These are phyloP conservation scores for Drosophila obscura DNA, from an alignment of 1,140 invertebrate species.

Conservation along the genomic window DNA sequence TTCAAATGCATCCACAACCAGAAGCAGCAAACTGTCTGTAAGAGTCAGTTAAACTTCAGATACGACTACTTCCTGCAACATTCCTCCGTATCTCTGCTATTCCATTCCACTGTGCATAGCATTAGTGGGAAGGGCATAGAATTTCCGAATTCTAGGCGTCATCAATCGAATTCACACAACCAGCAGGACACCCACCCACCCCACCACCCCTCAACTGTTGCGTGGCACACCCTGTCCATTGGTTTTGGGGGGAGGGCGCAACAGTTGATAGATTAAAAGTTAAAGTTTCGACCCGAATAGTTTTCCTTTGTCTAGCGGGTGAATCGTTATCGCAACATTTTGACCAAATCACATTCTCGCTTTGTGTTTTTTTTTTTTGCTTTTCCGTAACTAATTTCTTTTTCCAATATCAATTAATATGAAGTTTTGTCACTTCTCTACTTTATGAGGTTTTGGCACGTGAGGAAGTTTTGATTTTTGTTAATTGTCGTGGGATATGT, in stretches of 20 bases:
- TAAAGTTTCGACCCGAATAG: slow-evolving; percentile 10
- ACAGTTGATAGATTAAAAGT: slow-evolving; percentile 43
- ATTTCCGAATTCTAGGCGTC: slow-evolving; percentile 32
- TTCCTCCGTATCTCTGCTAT: background rate
- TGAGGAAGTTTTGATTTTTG: slow-evolving; percentile 12
- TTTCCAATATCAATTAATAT: slow-evolving; percentile 30
- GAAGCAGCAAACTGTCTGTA: background rate
- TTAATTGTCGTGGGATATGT: slow-evolving; percentile 6
- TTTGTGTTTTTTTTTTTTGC: background rate
- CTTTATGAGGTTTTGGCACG: slow-evolving; percentile 16
- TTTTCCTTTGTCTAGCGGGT: background rate
- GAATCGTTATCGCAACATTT: slow-evolving; percentile 23
- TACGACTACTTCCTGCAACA: background rate
- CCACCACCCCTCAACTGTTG: slow-evolving; percentile 24
- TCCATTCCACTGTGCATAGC: slow-evolving; percentile 26
- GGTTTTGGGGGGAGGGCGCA: slow-evolving; percentile 10
- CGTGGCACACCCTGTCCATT: slow-evolving; percentile 8
- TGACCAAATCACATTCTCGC: slow-evolving; percentile 13
- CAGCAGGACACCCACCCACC: too few relatives aligned
- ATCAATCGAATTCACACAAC: slow-evolving; percentile 40
- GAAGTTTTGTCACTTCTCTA: slow-evolving; percentile 1
- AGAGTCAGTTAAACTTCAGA: background rate
- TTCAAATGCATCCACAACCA: background rate
- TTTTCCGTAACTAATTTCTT: slow-evolving; percentile 17
- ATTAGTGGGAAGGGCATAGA: slow-evolving; percentile 1